Evolutionary conservation across 2,888 invertebrate species (phyloP).

Genomic region (Neocrepidodera transversa): DNA sequence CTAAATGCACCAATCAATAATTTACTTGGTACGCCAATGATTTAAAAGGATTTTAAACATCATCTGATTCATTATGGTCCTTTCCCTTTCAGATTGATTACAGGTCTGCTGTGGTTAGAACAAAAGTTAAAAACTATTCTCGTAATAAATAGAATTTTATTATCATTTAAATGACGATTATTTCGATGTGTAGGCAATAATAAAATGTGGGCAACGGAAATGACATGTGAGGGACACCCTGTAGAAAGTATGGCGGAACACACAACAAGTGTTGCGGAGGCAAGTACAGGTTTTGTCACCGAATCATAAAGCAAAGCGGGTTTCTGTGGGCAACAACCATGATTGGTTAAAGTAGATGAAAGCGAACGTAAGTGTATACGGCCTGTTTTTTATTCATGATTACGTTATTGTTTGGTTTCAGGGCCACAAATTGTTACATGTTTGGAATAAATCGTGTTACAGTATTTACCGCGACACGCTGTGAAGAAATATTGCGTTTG

Average conservation of each 20-base stretch:
- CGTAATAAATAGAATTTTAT: too few species aligned
- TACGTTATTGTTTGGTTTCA: slow-evolving; percentile 40
- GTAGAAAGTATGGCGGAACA: slow-evolving; percentile 28
- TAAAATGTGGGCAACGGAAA: slow-evolving; percentile 24
- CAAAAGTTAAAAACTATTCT: too few species aligned
- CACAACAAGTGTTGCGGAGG: slow-evolving; percentile 35
- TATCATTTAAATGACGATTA: neutral
- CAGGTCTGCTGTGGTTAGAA: too few species aligned
- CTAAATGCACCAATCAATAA: too few species aligned
- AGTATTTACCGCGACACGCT: slow-evolving; percentile 25
- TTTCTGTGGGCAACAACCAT: slow-evolving; percentile 28
- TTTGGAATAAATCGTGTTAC: slow-evolving; percentile 25
- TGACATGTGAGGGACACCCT: slow-evolving; percentile 22
- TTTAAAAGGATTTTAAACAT: too few species aligned
- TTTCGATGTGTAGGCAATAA: neutral
- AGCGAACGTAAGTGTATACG: slow-evolving; percentile 33
- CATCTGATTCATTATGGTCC: too few species aligned
- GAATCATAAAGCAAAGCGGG: slow-evolving; percentile 33
- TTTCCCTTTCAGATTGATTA: too few species aligned
- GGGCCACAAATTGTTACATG: slow-evolving; percentile 31
- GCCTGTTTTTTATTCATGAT: slow-evolving; percentile 39
- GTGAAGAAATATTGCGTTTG: slow-evolving; percentile 28
- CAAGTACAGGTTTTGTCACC: slow-evolving; percentile 38
- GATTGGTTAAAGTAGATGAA: slow-evolving; percentile 39
- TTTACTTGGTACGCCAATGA: too few species aligned